Base-by-base conservation (phyloP, 2,113 vertebrate species). In the Myotis brandtii region DNA sequence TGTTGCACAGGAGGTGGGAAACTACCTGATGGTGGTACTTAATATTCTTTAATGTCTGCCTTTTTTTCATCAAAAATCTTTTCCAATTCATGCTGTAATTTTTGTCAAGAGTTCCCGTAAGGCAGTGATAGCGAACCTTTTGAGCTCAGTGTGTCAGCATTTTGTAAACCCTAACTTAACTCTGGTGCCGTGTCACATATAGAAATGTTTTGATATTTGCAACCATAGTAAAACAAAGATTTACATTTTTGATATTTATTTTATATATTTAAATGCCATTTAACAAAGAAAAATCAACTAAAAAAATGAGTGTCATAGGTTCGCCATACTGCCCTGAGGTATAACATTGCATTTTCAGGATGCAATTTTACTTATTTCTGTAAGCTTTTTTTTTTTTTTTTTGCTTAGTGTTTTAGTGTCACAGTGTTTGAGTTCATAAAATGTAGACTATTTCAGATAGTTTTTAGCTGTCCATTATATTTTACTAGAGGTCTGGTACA, bases 341-440 rank as follows among this genome's bases (percentile, higher is more conserved):
- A 40, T 23, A 82, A 64, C 70, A 52, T 23, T 95, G 34, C 52
- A 56, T 70, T 91, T 75, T 75, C 34, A 86, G 56, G 43, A 73
- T 73, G 23, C 70, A 43, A 46, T 43, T 73, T 6, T 43, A 73
- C 70, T 73, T 43, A 93, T 80, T 93, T 93, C 46, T 95, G 9
- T 70, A 64, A 81, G 30, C 66, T 69, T 69, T 37, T 69, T 76
- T 70, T 73, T 62, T 82, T 75, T 73, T 54, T 90, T 75, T 89
- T 75, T n/a, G 81, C 21, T 50, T 86, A 86, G 27, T 96, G 48
- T 93, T 90, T 67, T 59, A 82, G 18, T 86, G 40, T 59, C 73
- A 81, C 12, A 81, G 17, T 91, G 30, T 95, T 87, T 93, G 40
- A 67, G 27, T 93, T 95, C 80, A 75, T 89, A 94, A 89, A 90